Base-by-base conservation (phyloP, 2,113 vertebrate species). In the Neotoma lepida region DNA sequence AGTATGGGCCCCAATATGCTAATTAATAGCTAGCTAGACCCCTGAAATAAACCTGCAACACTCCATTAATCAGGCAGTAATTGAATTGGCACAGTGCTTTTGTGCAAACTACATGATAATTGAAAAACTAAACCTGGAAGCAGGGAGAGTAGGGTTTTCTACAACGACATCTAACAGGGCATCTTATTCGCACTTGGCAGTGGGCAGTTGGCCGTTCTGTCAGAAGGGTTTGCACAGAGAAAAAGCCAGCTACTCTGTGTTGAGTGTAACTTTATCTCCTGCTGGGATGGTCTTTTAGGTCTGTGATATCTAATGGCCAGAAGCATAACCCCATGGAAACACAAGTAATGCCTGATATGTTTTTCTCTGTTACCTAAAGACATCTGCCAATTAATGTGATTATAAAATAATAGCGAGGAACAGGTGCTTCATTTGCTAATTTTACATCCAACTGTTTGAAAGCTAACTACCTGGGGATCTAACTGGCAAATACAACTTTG, bases 41-140 rank as follows among this genome's bases (percentile, higher is more conserved):
- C 98, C 98, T 98, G 98, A 98, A 98, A 98, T 98, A 98, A 98
- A 98, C 98, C 97, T 97, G 98, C 97, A 98, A 98, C 98, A 98
- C 98, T 98, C 98, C 98, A 98, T 98, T 98, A 98, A 98, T 98
- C 98, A 98, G 98, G 96, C 98, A 95, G 98, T 98, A 98, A 98
- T 98, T 98, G 98, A 98, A 98, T 98, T 98, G 98, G 98, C 98
- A 98, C 98, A 96, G 97, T 93, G 98, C 95, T 98, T 98, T 98
- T 97, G 94, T 98, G 97, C 97, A 98, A 98, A 98, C 98, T 98
- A 97, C 97, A 97, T 98, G 97, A 98, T 97, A 98, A 98, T 97
- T 97, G 97, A 98, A 97, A 98, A 97, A 96, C 76, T 92, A 98
- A 96, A 97, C 97, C 96, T 98, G 97, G 96, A 97, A 98, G 63